A percentile compares a stretch with the other conserved stretches of the same genome.
Evolutionary conservation across 2,888 invertebrate species (phyloP).

Genomic region (Cheilosia vulpina): DNA sequence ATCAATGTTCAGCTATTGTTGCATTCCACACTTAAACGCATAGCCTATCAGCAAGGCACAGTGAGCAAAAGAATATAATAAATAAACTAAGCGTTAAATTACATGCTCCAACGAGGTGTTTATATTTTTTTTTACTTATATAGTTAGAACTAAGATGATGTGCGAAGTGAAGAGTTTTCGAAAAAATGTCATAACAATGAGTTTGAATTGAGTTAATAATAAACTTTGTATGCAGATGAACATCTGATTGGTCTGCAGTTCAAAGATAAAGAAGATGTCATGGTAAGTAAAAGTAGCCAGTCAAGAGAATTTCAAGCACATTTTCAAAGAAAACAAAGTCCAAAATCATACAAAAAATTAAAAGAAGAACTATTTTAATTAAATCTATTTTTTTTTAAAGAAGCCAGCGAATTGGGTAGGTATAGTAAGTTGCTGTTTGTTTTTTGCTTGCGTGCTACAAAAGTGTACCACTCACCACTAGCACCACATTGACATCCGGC

Average conservation of each 20-base stretch:
- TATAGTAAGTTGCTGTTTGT: slow-evolving; percentile 46
- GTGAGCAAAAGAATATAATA: slow-evolving; percentile 53
- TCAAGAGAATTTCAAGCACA: slow-evolving; percentile 54
- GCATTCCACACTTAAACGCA: slow-evolving; percentile 56
- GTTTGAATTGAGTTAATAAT: background rate
- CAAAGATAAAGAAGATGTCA: slow-evolving; percentile 43
- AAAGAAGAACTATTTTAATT: slow-evolving; percentile 6
- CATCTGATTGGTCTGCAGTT: slow-evolving; percentile 58
- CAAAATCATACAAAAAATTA: slow-evolving; percentile 24
- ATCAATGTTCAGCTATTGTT: slow-evolving; percentile 6
- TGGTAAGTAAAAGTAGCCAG: slow-evolving; percentile 43
- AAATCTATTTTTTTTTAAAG: slow-evolving; percentile 33
- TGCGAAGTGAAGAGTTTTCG: slow-evolving; percentile 56
- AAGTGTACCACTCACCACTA: slow-evolving; percentile 81
- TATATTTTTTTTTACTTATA: slow-evolving; percentile 12
- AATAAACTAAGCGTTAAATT: slow-evolving; percentile 57
- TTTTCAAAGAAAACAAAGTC: slow-evolving; percentile 32
- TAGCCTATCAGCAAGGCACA: slow-evolving; percentile 51
- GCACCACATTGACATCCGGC: slow-evolving; percentile 83
- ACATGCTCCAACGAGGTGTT: slow-evolving; percentile 69
- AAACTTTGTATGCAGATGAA: slow-evolving; percentile 48
- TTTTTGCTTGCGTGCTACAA: slow-evolving; percentile 66
- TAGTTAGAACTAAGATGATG: slow-evolving; percentile 50
- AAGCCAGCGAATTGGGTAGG: slow-evolving; percentile 69
- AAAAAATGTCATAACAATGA: slow-evolving; percentile 46